Evolutionary conservation across 2,797 vertebrate species (phyloP), one percentile per base, ranked within the genome.

Genomic region (Microhierax caerulescens): DNA sequence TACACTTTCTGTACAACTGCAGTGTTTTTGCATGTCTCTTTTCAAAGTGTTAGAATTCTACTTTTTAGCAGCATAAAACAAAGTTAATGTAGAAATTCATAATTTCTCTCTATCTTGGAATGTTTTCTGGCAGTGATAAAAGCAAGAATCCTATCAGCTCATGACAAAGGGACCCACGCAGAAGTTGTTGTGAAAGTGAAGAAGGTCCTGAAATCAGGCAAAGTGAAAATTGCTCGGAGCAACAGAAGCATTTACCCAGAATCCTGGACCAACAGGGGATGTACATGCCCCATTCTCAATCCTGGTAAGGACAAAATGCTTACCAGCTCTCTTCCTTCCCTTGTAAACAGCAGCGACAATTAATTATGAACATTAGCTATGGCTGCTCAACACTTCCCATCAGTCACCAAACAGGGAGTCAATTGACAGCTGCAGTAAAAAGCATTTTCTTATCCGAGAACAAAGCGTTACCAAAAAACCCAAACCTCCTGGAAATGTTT

Each of bases 151-250:
- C 96, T 99, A 57, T 99, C 99, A 8, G 99, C 99, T 87, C 98
- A 99, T 19, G 99, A 99, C 98, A 99, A 99, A 98, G 99, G 99
- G 79, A 99, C 98, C 47, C 98, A 99, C 2, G 99, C 98, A 15
- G 99, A 99, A 93, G 99, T 99, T 37, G 97, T 97, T 34, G 98
- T 99, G 75, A 99, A 99, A 96, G 98, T 99, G 50, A 98, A 98
- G 65, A 99, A 99, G 90, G 98, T 99, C 70, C 97, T 99, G 56
- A 98, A 98, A 69, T 98, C 98, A 3, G 98, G 98, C 45, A 97
- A 97, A 88, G 97, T 98, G 83, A 92, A 97, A 15, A 98, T 99
- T 48, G 85, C 95, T 37, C 95, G 98, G 70, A 99, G 98, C 68
- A 99, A 98, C 77, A 97, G 98, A 96, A 99, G 97, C 65, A 97